These are phyloP conservation scores for Acridotheres tristis DNA, from an alignment of 2,797 vertebrate species.

Conservation along the genomic window DNA sequence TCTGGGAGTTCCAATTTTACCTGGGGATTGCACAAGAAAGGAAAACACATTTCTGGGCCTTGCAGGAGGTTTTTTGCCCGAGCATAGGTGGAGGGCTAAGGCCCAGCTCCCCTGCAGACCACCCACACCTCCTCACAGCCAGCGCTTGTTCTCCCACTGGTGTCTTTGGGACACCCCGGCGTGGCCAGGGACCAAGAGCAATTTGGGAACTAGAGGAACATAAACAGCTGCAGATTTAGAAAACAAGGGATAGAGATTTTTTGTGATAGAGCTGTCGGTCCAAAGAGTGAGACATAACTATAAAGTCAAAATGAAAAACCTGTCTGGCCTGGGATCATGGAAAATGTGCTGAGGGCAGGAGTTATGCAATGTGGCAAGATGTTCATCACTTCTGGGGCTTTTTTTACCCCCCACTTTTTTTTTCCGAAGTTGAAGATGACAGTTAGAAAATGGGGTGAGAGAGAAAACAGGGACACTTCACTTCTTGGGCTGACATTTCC, in stretches of 20 bases:
- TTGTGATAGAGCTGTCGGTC: not conserved
- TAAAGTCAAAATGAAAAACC: slow-evolving; percentile 17
- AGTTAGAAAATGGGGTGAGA: not conserved
- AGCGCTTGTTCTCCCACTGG: not conserved
- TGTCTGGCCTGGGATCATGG: not conserved
- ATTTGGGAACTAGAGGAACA: not conserved
- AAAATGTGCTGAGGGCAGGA: not conserved
- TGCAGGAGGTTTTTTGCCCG: not conserved
- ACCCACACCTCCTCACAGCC: not conserved
- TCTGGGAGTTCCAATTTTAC: not conserved
- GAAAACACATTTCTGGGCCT: not conserved
- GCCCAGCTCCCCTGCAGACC: not conserved
- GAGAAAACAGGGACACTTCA: not conserved
- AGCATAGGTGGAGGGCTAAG: rapidly evolving
- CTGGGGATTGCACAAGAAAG: not conserved
- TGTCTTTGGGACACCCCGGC: not conserved
- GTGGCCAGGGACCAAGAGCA: not conserved
- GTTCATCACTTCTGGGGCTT: not conserved
- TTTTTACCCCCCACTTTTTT: not conserved
- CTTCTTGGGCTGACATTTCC: not conserved
- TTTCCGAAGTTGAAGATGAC: not conserved
- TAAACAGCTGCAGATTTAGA: not conserved
- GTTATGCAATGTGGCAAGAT: slow-evolving; percentile 2
- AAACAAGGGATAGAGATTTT: not conserved
- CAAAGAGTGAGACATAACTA: not conserved